Base-by-base conservation (phyloP, 2,113 vertebrate species). In the Piaya cayana region DNA sequence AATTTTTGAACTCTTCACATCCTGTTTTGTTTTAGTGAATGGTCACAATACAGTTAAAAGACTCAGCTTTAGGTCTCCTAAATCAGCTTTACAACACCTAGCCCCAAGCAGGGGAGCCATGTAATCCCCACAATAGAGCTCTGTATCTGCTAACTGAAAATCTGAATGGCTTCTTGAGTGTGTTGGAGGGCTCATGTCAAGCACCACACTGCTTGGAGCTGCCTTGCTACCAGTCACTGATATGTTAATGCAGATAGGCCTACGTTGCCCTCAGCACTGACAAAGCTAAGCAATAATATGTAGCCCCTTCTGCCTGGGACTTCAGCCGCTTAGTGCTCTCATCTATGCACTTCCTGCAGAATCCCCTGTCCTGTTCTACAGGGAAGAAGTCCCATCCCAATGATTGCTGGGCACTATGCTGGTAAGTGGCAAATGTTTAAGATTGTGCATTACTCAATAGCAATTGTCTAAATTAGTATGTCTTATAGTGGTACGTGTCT, bases 111-210 rank as follows among this genome's bases (percentile, higher is more conserved):
- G 49, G 65, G 65, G 37, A 84, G 56, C n/a, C 6, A 0, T 2
- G 21, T 76, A 76, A 91, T 72, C 53, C 43, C 26, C 29, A 37
- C 29, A 60, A 14, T 1, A 59, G 74, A 75, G 52, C 53, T 60
- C 79, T 80, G 10, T 39, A 56, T 60, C 49, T 0, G 0, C 53
- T 79, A 78, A 55, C 60, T 50, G 27, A 55, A 74, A 86, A 94
- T 30, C 25, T 23, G 18, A 52, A 68, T 2, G 25, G 70, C 74
- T 60, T 60, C 77, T 90, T 0, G 1, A n/a, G 47, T 11, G 62
- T 34, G 15, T 32, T 60, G 67, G 69, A 26, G 1, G 4, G 47
- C 11, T 39, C 0, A 0, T 20, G 47, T 39, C 49, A 65, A 36
- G 76, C 36, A 53, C 27, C 45, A n/a, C 26, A 1, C 60, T 79